Evolutionary conservation across 2,113 vertebrate genomes (phyloP), one percentile per base, ranked within the genome.

Genomic region (Corythoichthys haematopterus): DNA sequence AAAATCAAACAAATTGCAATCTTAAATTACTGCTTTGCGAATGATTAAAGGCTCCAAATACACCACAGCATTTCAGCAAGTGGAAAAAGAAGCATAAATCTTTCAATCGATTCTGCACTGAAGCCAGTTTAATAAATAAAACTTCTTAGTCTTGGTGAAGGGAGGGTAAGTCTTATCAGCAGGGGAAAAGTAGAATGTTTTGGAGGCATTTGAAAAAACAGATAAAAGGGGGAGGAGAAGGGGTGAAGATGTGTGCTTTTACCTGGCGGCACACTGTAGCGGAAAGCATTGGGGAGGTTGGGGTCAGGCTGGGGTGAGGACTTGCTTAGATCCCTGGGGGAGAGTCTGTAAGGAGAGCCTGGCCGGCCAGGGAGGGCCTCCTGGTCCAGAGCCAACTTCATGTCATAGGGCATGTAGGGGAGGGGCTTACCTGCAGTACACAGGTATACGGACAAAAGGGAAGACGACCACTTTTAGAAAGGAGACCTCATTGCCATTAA

Each of bases 211-310:
- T 67, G 61, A 28, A 10, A 46, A 51, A 57, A 16, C 28, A 64
- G 60, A 53, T 63, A 64, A 69, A 59, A 56, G 46, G 47, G 28
- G 37, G 12, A 40, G 16, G 48, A 50, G 60, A 62, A 66, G 56
- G 63, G 69, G 71, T 68, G 69, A 64, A 77, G 52, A 78, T 68
- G 73, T 81, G 75, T 77, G 76, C 80, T 83, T 81, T 91, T 94
- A 95, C 94, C 95, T 94, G 94, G 95, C 0, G 91, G 94, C 86
- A 95, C 93, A 86, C 94, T 94, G 85, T 89, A 94, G 76, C 91
- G 88, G 64, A 90, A 83, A 72, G 91, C 71, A 68, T 89, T 93
- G 90, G 80, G 79, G 79, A 68, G 58, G 64, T 91, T 82, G 81
- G 82, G 79, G 64, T 93, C 91, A 1, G 92, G 92, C 83, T 94